These are phyloP conservation scores for Drosophila persimilis DNA, from an alignment of 1,140 invertebrate species.

Conservation along the genomic window DNA sequence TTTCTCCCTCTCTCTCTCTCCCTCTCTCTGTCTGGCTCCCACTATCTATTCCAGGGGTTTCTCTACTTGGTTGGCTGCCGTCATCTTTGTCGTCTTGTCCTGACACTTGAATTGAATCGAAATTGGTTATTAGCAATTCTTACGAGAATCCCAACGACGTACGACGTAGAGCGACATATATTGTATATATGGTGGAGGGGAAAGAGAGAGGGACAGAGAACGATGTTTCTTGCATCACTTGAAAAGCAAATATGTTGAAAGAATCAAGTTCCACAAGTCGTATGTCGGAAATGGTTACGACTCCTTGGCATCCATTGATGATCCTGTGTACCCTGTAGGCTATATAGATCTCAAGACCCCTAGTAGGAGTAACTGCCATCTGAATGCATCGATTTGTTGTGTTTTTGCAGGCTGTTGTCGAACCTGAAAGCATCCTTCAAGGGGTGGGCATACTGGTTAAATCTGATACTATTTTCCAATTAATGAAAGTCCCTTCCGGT, in stretches of 20 bases:
- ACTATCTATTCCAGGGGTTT: conserved; percentile 20
- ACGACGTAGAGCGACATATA: conserved; percentile 15
- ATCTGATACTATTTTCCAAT: too few species aligned
- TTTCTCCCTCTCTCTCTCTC: background rate
- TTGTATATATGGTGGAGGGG: background rate
- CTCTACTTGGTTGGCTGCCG: conserved; percentile 43
- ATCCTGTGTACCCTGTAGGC: background rate
- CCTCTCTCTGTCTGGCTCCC: background rate
- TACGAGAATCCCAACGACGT: conserved; percentile 53
- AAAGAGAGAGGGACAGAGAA: conserved; percentile 19
- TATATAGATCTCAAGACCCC: too few species aligned
- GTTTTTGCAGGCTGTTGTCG: too few species aligned
- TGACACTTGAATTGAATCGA: conserved; percentile 81
- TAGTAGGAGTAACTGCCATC: too few species aligned
- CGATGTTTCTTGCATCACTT: conserved; percentile 43
- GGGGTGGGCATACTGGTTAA: too few species aligned
- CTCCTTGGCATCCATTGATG: background rate
- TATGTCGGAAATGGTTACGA: conserved; percentile 2
- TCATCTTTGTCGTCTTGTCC: conserved; percentile 74
- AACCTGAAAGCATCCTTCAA: too few species aligned
- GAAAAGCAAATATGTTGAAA: conserved; percentile 65
- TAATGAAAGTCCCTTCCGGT: too few species aligned
- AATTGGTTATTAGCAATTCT: conserved; percentile 82
- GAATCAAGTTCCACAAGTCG: conserved; percentile 52
- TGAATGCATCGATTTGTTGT: too few species aligned